Conservation (phyloP, 2,797 vertebrate species). For the Squalus acanthias region DNA sequence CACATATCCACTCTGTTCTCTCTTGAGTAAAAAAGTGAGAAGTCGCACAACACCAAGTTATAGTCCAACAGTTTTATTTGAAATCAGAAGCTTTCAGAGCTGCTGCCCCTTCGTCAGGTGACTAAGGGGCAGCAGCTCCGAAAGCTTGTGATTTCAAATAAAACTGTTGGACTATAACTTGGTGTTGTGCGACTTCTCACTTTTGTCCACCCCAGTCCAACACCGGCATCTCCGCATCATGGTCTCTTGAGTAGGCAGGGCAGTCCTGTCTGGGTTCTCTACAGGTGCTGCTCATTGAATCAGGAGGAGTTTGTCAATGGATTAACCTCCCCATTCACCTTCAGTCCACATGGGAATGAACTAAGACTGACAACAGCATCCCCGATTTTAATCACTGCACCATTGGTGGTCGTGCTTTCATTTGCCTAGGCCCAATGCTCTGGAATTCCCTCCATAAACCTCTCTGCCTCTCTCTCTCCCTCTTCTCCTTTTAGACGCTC, state of each 20-base stretch:
- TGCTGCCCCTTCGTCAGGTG: too few species aligned
- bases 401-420: background rate
- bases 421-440: background rate
- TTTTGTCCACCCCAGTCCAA: too few species aligned
- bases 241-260: background rate
- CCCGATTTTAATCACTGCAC: background rate
- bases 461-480: background rate
- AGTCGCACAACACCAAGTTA: too few species aligned
- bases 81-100: too few species aligned
- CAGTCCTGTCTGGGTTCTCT: background rate
- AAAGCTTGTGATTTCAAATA: too few species aligned
- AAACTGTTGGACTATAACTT: too few species aligned
- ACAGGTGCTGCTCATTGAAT: background rate
- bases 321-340: background rate
- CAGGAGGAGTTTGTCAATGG: background rate
- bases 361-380: too few species aligned
- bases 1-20: background rate
- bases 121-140: too few species aligned
- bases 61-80: too few species aligned
- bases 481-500: background rate
- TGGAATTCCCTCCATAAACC: background rate
- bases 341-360: too few species aligned
- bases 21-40: background rate
- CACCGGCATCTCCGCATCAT: too few species aligned
- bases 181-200: too few species aligned